Percentiles rank a stretch among this genome's conserved stretches.
phyloP scores from a whole-genome alignment of 1,140 invertebrate species.

The Capitella teleta region DNA sequence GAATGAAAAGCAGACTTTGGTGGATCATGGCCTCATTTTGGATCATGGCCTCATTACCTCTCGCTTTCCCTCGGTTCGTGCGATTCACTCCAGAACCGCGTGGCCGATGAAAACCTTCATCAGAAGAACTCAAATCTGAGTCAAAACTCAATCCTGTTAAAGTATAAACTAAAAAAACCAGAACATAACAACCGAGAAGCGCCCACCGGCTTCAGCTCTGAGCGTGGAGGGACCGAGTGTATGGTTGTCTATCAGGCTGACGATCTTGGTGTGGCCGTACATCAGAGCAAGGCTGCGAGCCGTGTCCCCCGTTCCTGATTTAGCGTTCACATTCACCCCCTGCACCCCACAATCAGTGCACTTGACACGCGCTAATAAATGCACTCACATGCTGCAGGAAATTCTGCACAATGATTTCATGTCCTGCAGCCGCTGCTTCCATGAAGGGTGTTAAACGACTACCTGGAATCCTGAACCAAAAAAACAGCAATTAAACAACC shows the following conservation, averaged over 20 bases:
- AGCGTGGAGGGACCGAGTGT: too few species aligned
- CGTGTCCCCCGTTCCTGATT: slow-evolving; percentile 29
- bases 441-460: slow-evolving; percentile 45
- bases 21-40: too few species aligned
- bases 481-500: slow-evolving; percentile 22
- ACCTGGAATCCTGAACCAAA: slow-evolving; percentile 29
- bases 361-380: background rate
- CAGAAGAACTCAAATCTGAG: slow-evolving; percentile 3
- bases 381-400: slow-evolving; percentile 40
- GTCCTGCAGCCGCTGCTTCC: slow-evolving; percentile 41
- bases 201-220: too few species aligned
- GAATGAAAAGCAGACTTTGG: too few species aligned
- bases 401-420: slow-evolving; percentile 43
- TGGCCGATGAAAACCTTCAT: slow-evolving; percentile 3
- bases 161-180: background rate
- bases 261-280: slow-evolving; percentile 36
- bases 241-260: slow-evolving; percentile 35
- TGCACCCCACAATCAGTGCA: slow-evolving; percentile 10
- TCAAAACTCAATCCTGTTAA: background rate
- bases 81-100: background rate
- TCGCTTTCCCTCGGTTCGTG: too few species aligned
- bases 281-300: slow-evolving; percentile 32
- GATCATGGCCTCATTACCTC: too few species aligned
- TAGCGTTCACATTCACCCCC: slow-evolving; percentile 34
- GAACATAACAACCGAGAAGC: too few species aligned